phyloP scores from a whole-genome alignment of 2,113 vertebrate genomes.

The Merops nubicus region DNA sequence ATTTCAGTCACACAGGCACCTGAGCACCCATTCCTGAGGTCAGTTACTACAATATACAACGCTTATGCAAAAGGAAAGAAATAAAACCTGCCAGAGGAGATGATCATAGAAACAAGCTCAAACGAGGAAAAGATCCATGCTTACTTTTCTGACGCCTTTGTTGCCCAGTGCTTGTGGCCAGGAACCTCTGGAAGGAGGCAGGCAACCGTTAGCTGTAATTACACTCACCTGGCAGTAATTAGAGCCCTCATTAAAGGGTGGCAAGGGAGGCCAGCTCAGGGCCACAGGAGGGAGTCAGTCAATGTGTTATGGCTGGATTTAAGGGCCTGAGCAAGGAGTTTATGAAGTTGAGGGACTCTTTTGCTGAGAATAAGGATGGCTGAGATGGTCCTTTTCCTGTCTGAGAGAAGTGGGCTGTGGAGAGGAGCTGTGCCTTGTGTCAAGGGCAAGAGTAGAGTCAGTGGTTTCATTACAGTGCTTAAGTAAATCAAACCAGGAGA shows the following conservation, averaged over 20 bases:
- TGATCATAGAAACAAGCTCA: not conserved
- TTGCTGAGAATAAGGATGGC: rapidly evolving
- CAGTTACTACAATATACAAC: no score
- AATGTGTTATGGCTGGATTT: rapidly evolving
- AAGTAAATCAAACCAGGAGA: not conserved
- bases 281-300: no score
- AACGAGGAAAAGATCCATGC: not conserved
- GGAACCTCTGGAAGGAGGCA: not conserved
- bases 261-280: no score
- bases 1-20: rapidly evolving
- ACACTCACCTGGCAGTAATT: not conserved
- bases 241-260: not conserved
- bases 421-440: rapidly evolving
- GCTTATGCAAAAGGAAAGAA: not conserved
- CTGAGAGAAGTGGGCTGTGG: not conserved
- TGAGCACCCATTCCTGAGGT: rapidly evolving
- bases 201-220: not conserved
- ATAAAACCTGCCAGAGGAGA: not conserved
- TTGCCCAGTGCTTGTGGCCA: rapidly evolving
- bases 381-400: rapidly evolving
- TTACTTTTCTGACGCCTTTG: rapidly evolving
- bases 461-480: not conserved
- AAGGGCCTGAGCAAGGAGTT: rapidly evolving
- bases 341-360: not conserved
- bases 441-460: rapidly evolving